Conservation (phyloP, 2,888 invertebrate species). For the Glyphotaelius pellucidus region DNA sequence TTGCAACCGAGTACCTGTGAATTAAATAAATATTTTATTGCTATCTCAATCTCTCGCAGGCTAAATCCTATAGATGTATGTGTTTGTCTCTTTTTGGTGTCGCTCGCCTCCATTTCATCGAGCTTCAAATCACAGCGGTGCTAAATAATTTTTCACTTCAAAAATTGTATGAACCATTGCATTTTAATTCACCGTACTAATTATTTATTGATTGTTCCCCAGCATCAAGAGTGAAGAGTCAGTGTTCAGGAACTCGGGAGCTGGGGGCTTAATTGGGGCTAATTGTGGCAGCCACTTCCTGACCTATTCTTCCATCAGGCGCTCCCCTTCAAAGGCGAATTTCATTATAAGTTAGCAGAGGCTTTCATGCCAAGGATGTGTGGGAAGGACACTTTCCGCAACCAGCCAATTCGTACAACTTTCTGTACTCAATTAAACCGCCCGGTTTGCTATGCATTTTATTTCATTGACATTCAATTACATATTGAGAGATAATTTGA, state of each 20-base stretch:
- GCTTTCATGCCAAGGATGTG: not conserved
- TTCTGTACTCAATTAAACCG: not conserved
- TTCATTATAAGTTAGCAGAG: constrained; percentile 45
- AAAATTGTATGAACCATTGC: not conserved
- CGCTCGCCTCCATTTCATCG: too few species aligned
- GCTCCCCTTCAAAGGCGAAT: constrained; percentile 51
- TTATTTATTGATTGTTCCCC: not conserved
- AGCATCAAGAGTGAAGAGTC: not conserved
- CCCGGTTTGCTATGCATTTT: not conserved
- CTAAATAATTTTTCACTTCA: too few species aligned
- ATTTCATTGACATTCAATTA: not conserved
- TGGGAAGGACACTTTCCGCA: constrained; percentile 9
- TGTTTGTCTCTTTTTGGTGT: too few species aligned
- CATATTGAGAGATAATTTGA: not conserved
- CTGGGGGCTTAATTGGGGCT: constrained; percentile 46
- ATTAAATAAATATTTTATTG: too few species aligned
- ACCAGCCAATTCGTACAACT: not conserved
- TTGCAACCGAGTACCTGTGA: too few species aligned
- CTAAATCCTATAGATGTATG: too few species aligned
- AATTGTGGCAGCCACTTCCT: constrained; percentile 56
- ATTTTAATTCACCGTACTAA: not conserved
- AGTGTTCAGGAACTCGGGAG: not conserved
- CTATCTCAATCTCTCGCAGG: too few species aligned
- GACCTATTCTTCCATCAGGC: constrained; percentile 39
- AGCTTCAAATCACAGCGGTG: too few species aligned